Base-by-base conservation (phyloP, 1,140 invertebrate genomes). In the Chymomyza costata region DNA sequence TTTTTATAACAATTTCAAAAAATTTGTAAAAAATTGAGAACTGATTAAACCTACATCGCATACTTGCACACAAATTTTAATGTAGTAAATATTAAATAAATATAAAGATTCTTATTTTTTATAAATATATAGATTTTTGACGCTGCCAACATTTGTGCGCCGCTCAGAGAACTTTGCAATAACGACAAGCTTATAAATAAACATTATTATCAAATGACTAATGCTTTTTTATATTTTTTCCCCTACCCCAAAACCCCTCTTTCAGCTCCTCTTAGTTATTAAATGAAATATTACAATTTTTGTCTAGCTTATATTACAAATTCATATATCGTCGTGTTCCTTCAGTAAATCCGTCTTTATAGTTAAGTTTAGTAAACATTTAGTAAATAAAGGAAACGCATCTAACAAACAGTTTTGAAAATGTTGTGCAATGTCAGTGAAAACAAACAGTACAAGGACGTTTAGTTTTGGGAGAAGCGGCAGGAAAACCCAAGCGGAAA, bases 331-430 rank as follows among this genome's bases (percentile, higher is more conserved):
- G 35, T 64, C 54, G 57, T 65, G 73, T 80, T 80, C 73, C 73
- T 80, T 73, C 74, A 80, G 73, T 60, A 56, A 80, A 81, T 80
- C 73, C 73, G 73, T 80, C 73, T 73, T 38, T 65, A 64, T 52
- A 37, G 6, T 66, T 81, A 81, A 80, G 49, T 58, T 64, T 68
- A 78, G 67, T 80, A 68, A 46, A 19, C 3, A 3, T 34, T 34
- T 25, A 41, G 2, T 10, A 44, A 25, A 16, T 16, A 18, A 8
- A 28, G n/a, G 6, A 19, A 32, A 51, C 19, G n/a, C n/a, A 32
- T 45, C 40, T 40, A 8, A 28, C 13, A 38, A 38, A n/a, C n/a
- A 38, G 35, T 38, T 31, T 21, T 8, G 32, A 54, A 43, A 61
- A 66, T 62, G 39, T 34, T 52, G 50, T 55, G 55, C 52, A 52